These are phyloP conservation scores for Agelastica alni DNA, from an alignment of 2,888 invertebrate genomes.

Conservation along the genomic window DNA sequence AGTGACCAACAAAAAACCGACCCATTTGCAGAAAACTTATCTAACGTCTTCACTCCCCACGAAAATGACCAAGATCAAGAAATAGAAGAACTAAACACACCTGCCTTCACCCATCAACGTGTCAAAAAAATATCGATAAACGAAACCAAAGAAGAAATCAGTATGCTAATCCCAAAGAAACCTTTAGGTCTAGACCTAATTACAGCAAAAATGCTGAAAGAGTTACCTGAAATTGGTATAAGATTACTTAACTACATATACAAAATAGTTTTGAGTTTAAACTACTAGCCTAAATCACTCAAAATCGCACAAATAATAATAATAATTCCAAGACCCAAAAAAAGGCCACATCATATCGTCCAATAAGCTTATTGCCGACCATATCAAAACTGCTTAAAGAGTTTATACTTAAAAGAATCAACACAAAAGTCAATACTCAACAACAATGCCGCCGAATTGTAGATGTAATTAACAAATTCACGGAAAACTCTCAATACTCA, in stretches of 20 bases:
- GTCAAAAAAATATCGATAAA: neutral
- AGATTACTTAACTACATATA: neutral
- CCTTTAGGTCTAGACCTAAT: neutral
- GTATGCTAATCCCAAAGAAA: neutral
- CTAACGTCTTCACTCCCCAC: neutral
- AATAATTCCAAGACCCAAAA: neutral
- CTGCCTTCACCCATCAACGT: neutral
- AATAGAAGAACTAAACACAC: neutral
- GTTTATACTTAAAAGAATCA: neutral
- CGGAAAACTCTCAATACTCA: too few relatives aligned
- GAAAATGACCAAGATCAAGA: neutral
- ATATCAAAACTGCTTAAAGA: conserved; percentile 11
- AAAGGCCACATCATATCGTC: neutral
- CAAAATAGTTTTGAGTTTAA: neutral
- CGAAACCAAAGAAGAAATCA: neutral
- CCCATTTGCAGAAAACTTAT: neutral
- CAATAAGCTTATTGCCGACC: conserved; percentile 8
- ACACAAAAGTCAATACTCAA: neutral
- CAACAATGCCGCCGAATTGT: too few relatives aligned
- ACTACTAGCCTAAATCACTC: too few relatives aligned
- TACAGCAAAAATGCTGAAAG: conserved; percentile 3
- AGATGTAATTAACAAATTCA: too few relatives aligned
- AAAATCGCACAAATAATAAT: conserved; percentile 4
- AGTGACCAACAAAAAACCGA: too few relatives aligned
- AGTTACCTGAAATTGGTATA: neutral